A percentile compares a stretch with the other conserved stretches of the same genome.
These are phyloP conservation scores for Hippolais icterina DNA, from an alignment of 2,113 vertebrate genomes.

Conservation along the genomic window DNA sequence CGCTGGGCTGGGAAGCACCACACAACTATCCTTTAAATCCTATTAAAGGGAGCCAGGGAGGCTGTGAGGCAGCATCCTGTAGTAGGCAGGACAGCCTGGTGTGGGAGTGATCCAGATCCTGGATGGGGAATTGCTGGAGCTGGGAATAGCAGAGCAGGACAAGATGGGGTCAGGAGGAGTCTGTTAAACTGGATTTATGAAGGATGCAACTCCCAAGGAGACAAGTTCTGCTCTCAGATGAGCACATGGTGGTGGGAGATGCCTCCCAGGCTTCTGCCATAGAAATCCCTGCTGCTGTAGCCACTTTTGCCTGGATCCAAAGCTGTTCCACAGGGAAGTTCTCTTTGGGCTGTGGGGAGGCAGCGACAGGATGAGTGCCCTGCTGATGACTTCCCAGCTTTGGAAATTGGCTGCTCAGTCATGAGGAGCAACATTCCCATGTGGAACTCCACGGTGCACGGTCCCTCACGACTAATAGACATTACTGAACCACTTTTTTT, in stretches of 20 bases:
- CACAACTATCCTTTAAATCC: fast-evolving
- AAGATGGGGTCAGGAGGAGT: not conserved
- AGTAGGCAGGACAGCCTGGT: not conserved
- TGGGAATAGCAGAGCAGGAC: not conserved
- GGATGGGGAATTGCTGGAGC: fast-evolving
- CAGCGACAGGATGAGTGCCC: fast-evolving
- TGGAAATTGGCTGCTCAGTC: not conserved
- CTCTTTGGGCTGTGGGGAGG: not conserved
- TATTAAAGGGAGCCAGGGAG: fast-evolving
- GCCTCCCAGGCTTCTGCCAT: not conserved
- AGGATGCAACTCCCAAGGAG: not conserved
- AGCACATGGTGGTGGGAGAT: not conserved
- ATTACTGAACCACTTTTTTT: fast-evolving
- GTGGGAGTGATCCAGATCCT: fast-evolving
- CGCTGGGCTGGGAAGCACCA: not conserved
- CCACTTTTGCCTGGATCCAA: not conserved
- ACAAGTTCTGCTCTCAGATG: fast-evolving
- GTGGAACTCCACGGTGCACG: fast-evolving
- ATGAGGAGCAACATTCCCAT: fast-evolving
- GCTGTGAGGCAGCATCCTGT: fast-evolving
- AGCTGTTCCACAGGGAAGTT: not conserved
- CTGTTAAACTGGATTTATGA: not conserved
- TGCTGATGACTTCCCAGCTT: not conserved
- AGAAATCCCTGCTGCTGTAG: fast-evolving
- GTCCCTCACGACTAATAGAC: not conserved